Evolutionary conservation across 2,797 vertebrate species (phyloP), one percentile per base, ranked within the genome.

Genomic region (Atherinosoma microstoma): DNA sequence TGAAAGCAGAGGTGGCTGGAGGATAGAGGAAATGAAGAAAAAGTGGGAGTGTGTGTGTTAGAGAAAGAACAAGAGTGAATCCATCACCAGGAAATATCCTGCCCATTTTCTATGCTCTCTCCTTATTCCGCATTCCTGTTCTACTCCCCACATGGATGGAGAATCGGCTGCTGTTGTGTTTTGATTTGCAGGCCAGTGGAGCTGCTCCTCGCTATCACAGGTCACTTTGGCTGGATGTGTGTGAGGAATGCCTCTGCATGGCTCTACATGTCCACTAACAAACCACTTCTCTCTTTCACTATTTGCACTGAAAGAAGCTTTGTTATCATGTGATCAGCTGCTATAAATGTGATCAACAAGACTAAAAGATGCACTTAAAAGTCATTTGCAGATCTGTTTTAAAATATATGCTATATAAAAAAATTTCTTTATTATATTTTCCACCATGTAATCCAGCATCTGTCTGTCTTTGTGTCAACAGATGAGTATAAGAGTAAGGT

Each of bases 401-500:
- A 36, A 13, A 51, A 51, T 1, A 24, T 51, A 51, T 24, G 6
- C 10, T 49, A 5, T 45, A 42, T 47, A 7, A 18, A 45, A 35
- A 42, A 5, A 3, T 47, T 2, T 45, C 4, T 20, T 47, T 2
- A 47, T 47, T 18, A 45, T 45, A 47, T 47, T 47, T 42, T n/a
- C 9, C 45, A 47, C 45, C 8, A n/a, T 47, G 20, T n/a, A 47
- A n/a, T 47, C 20, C 45, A 47, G 20, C 6, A 47, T 47, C 12
- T 40, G 30, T 35, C 1, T 64, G n/a, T 64, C 11, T 67, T 30
- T 7, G 30, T 58, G 0, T 58, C 42, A 18, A 15, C 83, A 97
- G 97, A 96, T 75, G 96, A 97, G 89, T 97, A 96, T 81, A 97
- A 97, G 89, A 97, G 95, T 78, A 97, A 97, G 88, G 96, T 96